Conservation (phyloP, 2,888 invertebrate genomes). For the Eugnorisma glareosa region DNA sequence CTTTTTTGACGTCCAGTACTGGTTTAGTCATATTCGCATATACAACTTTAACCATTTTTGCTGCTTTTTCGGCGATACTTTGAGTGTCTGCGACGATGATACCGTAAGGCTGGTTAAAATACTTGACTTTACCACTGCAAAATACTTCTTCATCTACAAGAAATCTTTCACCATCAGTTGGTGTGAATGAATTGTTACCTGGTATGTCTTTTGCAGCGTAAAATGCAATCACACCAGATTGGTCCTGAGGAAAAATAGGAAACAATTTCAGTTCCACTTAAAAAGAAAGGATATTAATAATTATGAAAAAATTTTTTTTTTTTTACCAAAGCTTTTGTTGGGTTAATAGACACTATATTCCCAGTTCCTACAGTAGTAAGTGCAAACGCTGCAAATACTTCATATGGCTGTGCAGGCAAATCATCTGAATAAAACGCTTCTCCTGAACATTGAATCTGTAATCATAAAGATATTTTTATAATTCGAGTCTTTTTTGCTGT, state of each 20-base stretch:
- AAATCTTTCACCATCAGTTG: slow-evolving; percentile 50
- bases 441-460: slow-evolving; percentile 91
- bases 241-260: slow-evolving; percentile 82
- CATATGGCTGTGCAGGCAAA: slow-evolving; percentile 88
- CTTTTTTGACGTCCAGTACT: slow-evolving; percentile 71
- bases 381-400: slow-evolving; percentile 92
- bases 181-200: slow-evolving; percentile 90
- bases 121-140: slow-evolving; percentile 88
- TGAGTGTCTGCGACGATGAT: slow-evolving; percentile 91
- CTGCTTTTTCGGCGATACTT: slow-evolving; percentile 87
- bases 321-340: slow-evolving; percentile 91
- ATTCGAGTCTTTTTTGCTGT: neutral
- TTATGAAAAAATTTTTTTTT: slow-evolving; percentile 54
- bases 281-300: neutral
- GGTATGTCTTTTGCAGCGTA: slow-evolving; percentile 92
- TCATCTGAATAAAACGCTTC: slow-evolving; percentile 93
- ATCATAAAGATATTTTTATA: neutral
- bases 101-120: slow-evolving; percentile 92
- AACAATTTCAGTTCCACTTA: neutral
- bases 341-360: slow-evolving; percentile 90
- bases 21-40: slow-evolving; percentile 83
- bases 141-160: slow-evolving; percentile 82
- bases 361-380: slow-evolving; percentile 89
- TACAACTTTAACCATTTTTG: slow-evolving; percentile 87
- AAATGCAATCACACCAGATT: slow-evolving; percentile 92